Conservation (phyloP, 2,113 vertebrate genomes). For the Dipodomys stephensi region DNA sequence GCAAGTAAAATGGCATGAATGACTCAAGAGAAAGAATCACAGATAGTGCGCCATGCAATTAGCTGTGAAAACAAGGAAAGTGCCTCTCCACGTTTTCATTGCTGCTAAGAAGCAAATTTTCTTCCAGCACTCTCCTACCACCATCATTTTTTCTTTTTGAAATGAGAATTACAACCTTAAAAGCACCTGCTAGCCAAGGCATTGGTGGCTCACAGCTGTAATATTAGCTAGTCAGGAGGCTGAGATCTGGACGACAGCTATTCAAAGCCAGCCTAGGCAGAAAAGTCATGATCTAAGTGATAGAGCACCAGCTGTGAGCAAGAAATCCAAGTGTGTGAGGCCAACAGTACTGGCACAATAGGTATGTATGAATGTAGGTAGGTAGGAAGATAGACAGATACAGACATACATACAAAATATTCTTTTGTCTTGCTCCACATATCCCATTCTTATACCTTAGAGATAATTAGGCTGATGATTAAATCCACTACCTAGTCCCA, state of each 20-base stretch:
- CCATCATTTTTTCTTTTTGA: slow-evolving; percentile 1
- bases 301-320: too few relatives aligned
- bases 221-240: too few relatives aligned
- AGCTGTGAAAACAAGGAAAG: not conserved
- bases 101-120: not conserved
- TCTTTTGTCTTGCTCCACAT: not conserved
- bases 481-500: not conserved
- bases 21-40: not conserved
- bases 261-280: too few relatives aligned
- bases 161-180: not conserved
- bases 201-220: too few relatives aligned
- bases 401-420: not conserved
- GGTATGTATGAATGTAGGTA: too few relatives aligned
- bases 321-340: too few relatives aligned
- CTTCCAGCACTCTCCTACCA: not conserved
- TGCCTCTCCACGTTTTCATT: not conserved
- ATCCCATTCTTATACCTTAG: not conserved
- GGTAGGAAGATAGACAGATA: not conserved
- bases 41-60: not conserved
- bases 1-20: not conserved
- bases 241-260: too few relatives aligned
- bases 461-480: not conserved
- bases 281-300: too few relatives aligned
- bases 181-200: not conserved
- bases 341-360: too few relatives aligned